Base-by-base conservation (phyloP, 2,113 vertebrate species). In the Cromileptes altivelis region DNA sequence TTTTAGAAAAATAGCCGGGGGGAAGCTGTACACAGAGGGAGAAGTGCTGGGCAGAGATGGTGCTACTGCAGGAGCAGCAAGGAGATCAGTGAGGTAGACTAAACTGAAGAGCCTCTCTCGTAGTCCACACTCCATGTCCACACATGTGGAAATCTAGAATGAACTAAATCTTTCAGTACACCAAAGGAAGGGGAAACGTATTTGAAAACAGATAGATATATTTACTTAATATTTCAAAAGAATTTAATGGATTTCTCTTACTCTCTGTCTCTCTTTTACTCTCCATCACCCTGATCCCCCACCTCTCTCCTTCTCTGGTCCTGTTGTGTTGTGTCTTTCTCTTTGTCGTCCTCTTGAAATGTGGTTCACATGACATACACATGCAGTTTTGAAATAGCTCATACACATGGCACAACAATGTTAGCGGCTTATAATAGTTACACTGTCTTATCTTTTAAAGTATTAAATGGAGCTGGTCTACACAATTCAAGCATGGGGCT, bases 221-320 rank as follows among this genome's bases (percentile, higher is more conserved):
- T 93, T 93, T 84, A 76, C 64, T 95, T 85, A 94, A 95, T 95
- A 93, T 95, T 94, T 94, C 73, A 95, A 83, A 76, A 87, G 83
- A 90, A 88, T 95, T 93, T 91, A 95, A 94, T 95, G 91, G 94
- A 89, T 83, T 92, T 93, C 37, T 88, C 75, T 71, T 50, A 61
- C 80, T 82, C 37, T 71, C 74, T 58, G 7, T 45, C 37, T 55
- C 9, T 65, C 18, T 52, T 62, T 45, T n/a, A 21, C 75, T 55
- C 65, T 27, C 64, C 79, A 47, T 63, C 56, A 58, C 21, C 18
- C 55, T 18, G 8, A 50, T 18, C 8, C 6, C 15, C 27, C 37
- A 49, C 58, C 61, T 65, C 67, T 73, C 47, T 52, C 37, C 21
- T 19, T 50, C 30, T 78, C 72, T 42, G 42, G 14, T 62, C 19